A percentile compares a stretch with the other conserved stretches of the same genome.
phyloP scores from a whole-genome alignment of 2,113 vertebrate genomes.

The Lophius piscatorius region DNA sequence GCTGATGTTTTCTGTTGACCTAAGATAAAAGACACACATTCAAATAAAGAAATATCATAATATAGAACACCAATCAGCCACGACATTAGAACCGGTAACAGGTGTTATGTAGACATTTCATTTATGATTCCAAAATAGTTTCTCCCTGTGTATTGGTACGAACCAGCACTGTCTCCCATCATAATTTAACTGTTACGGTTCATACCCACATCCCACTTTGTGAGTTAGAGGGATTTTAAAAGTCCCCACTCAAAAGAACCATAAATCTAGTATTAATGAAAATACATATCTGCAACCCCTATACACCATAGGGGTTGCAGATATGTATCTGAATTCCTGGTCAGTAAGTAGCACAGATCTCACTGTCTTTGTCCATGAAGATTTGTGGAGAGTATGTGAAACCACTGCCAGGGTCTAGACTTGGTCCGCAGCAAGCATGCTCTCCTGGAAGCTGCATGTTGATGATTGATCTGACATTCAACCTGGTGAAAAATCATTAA shows the following conservation, averaged over 20 bases:
- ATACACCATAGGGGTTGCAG: no score
- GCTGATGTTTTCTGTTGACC: no score
- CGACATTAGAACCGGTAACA: no score
- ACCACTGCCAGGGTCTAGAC: conserved; percentile 77
- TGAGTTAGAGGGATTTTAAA: background rate
- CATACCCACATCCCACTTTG: background rate
- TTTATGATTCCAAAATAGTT: background rate
- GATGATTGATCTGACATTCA: conserved; percentile 83
- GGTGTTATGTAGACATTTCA: no score
- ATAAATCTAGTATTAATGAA: no score
- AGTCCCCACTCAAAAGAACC: no score
- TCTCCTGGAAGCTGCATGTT: conserved; percentile 84
- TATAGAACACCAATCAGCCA: no score
- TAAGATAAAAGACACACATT: no score
- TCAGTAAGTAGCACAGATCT: conserved; percentile 39
- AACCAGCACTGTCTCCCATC: background rate
- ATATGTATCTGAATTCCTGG: background rate
- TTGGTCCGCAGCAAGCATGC: conserved; percentile 82
- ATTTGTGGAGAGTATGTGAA: conserved; percentile 84
- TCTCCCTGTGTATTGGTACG: background rate
- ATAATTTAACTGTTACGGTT: background rate
- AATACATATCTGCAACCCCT: no score
- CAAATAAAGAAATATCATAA: no score
- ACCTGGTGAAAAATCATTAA: conserved; percentile 51
- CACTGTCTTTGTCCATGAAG: conserved; percentile 85